Base-by-base conservation (phyloP, 2,797 vertebrate species). In the Phrynocephalus forsythii region DNA sequence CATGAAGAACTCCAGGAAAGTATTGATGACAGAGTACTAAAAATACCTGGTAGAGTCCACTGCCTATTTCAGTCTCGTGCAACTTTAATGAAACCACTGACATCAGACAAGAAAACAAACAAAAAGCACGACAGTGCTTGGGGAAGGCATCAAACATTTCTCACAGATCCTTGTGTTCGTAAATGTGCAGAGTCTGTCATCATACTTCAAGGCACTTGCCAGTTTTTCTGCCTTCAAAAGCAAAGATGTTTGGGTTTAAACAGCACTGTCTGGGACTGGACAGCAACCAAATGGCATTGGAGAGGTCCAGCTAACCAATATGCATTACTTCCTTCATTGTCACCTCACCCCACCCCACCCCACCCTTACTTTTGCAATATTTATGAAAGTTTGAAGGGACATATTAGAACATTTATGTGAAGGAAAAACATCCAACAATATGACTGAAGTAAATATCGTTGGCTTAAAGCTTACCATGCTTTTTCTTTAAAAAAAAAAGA, bases 61-160 rank as follows among this genome's bases (percentile, higher is more conserved):
- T 84, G 76, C 69, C 8, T 52, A 72, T 81, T 73, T 72, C 63
- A 83, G 60, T 80, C 10, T 80, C 44, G 63, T 88, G 73, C 84
- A 86, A 84, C 69, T 84, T 91, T 88, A 86, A 86, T 86, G 80
- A 86, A 85, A 69, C 67, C 2, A 0, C 38, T 67, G 77, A 50
- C 72, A 83, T 67, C 69, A 79, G 82, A 79, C 89, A 87, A 75
- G 87, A 56, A 86, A 86, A 83, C 89, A 87, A 86, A 71, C 73
- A 60, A 48, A 82, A 60, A 75, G 44, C 20, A 30, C 69, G 80
- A 52, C n/a, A 22, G 82, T 16, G 83, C 67, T 72, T 69, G 66
- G 86, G 83, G 68, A 72, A 83, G 33, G 30, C 86, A 90, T 88
- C 86, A 83, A 86, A 83, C 71, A 52, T 79, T 67, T 72, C 26